These are phyloP conservation scores for Manis javanica DNA, from an alignment of 2,797 vertebrate genomes.

Conservation along the genomic window DNA sequence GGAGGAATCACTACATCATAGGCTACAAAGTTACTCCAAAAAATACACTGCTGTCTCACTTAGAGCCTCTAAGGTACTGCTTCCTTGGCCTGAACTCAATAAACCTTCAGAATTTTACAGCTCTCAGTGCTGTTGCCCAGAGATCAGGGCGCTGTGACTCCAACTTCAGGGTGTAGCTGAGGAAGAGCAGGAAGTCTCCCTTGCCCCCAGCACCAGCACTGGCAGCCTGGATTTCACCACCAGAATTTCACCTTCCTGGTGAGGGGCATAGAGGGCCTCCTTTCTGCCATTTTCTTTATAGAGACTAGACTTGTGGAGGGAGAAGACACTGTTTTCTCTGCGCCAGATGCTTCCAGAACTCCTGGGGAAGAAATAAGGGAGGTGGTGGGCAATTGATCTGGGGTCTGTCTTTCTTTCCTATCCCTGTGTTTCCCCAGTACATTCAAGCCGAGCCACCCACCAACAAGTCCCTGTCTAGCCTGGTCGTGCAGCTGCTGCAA, in stretches of 20 bases:
- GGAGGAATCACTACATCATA: neutral
- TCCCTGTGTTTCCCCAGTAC: slow-evolving; percentile 88
- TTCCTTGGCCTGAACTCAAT: neutral
- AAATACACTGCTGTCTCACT: neutral
- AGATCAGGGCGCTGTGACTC: slow-evolving; percentile 33
- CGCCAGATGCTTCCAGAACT: neutral
- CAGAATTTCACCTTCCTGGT: neutral
- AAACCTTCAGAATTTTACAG: slow-evolving; percentile 55
- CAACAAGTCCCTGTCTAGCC: slow-evolving; percentile 98
- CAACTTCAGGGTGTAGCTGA: neutral
- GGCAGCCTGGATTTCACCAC: neutral
- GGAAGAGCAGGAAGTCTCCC: neutral
- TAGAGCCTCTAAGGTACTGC: neutral
- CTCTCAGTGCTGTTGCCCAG: neutral
- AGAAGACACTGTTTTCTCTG: neutral
- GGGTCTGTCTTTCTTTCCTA: neutral
- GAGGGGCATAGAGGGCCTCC: neutral
- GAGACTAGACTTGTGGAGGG: neutral
- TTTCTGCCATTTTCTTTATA: slow-evolving; percentile 21
- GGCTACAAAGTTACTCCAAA: neutral
- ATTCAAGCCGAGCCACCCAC: slow-evolving; percentile 98
- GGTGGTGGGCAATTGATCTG: neutral
- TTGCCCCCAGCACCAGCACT: neutral
- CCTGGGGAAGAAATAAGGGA: neutral
- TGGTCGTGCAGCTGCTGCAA: slow-evolving; percentile 97